phyloP scores from a whole-genome alignment of 2,888 invertebrate species.

The Cerastoderma edule region DNA sequence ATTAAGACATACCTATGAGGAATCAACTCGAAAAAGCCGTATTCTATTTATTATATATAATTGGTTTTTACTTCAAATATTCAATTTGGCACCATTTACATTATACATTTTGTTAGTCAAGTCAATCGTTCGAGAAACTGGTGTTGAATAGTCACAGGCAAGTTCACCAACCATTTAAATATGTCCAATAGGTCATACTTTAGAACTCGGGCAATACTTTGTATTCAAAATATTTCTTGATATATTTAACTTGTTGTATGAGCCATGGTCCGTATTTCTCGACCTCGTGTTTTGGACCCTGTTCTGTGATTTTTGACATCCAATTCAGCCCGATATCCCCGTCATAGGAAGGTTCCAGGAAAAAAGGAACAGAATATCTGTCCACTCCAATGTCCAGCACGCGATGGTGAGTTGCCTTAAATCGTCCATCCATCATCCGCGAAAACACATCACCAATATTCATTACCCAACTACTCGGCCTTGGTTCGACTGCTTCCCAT shows the following conservation, averaged over 20 bases:
- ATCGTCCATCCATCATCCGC: slow-evolving; percentile 63
- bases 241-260: slow-evolving; percentile 51
- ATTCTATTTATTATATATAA: too few relatives aligned
- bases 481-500: slow-evolving; percentile 64
- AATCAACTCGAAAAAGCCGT: too few relatives aligned
- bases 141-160: too few relatives aligned
- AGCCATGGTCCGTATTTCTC: slow-evolving; percentile 61
- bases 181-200: too few relatives aligned
- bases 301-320: slow-evolving; percentile 52
- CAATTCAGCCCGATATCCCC: slow-evolving; percentile 64
- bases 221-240: slow-evolving; percentile 61
- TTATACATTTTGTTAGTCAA: too few relatives aligned
- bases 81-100: too few relatives aligned
- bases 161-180: too few relatives aligned
- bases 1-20: too few relatives aligned
- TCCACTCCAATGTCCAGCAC: slow-evolving; percentile 66
- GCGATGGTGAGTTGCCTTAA: slow-evolving; percentile 68
- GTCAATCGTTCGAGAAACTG: too few relatives aligned
- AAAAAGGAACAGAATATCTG: slow-evolving; percentile 68
- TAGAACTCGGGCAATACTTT: slow-evolving; percentile 54
- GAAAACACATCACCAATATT: slow-evolving; percentile 72
- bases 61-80: too few relatives aligned
- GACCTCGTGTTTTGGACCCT: slow-evolving; percentile 50
- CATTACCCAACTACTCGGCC: slow-evolving; percentile 66
- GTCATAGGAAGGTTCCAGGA: slow-evolving; percentile 67